These are phyloP conservation scores for Anoncus sp. DNA, from an alignment of 2,888 invertebrate species.

Conservation along the genomic window DNA sequence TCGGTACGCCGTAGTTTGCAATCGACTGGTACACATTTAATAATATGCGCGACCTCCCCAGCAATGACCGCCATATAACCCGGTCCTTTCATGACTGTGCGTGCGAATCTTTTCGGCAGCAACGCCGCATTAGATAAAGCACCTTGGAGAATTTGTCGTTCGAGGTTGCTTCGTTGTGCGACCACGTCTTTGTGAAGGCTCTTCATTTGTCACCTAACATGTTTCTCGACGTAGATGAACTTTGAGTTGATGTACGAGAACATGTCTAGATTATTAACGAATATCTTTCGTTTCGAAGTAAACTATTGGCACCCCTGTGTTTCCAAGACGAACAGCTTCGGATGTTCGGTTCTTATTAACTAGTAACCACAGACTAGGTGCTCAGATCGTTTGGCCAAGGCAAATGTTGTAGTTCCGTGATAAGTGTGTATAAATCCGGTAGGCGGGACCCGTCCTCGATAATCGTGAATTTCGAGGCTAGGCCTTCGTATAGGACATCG, in stretches of 20 bases:
- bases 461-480: constrained; percentile 15
- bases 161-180: constrained; percentile 13
- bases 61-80: constrained; percentile 68
- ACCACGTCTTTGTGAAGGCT: constrained; percentile 8
- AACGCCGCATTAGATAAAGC: constrained; percentile 51
- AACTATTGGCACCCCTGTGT: constrained; percentile 3
- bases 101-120: constrained; percentile 68
- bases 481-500: constrained; percentile 43
- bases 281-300: constrained; percentile 1
- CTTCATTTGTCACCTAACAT: constrained; percentile 28
- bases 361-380: constrained; percentile 44
- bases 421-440: constrained; percentile 35
- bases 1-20: constrained; percentile 58
- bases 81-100: constrained; percentile 64
- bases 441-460: constrained; percentile 3
- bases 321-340: constrained; percentile 51
- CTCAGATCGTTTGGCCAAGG: constrained; percentile 32
- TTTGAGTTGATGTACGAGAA: no score
- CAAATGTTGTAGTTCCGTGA: constrained; percentile 42
- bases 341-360: constrained; percentile 52
- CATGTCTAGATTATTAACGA: constrained; percentile 33
- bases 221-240: constrained; percentile 43
- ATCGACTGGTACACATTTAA: constrained; percentile 54
- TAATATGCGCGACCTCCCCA: constrained; percentile 68
- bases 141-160: constrained; percentile 3